Evolutionary conservation across 1,140 invertebrate genomes (phyloP), one percentile per base, ranked within the genome.

Genomic region (Diorhabda elongata): DNA sequence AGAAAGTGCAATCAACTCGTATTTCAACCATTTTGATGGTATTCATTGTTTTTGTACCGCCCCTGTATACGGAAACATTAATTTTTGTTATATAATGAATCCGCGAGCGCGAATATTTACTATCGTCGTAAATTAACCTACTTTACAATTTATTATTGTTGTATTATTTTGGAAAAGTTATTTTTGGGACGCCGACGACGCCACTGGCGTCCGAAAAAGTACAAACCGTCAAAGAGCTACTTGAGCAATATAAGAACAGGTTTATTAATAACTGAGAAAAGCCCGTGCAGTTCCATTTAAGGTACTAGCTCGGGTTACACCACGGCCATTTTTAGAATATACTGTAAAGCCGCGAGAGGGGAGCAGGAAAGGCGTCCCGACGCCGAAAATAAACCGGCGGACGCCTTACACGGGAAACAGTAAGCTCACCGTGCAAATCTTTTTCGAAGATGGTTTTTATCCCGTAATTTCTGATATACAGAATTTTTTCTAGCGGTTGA

Each of bases 281-380:
- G 68, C 64, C 58, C 67, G 71, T 70, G 73, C 73, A 78, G 72
- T 76, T 71, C 80, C 79, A 75, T 80, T 80, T 81, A 80, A 71
- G 79, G 80, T 76, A 76, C 77, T 80, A 80, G 79, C 80, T 81
- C 80, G 77, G 74, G 75, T 81, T 81, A 80, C 80, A 78, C 62
- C 69, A 77, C 74, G 73, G 68, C 79, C 79, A 77, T 80, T 79
- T 79, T 76, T 73, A 81, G 78, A 77, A 78, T 80, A 79, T 78
- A 77, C 76, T 74, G 67, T 64, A 67, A 60, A 60, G 58, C 60
- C 56, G 11, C 8, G 47, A 69, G 74, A 72, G 74, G 75, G 47
- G 47, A n/a, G n/a, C 47, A 73, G 69, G 76, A 75, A 73, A 73
- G 74, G 77, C 77, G 77, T 77, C 80, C 69, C 47, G 78, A 77